Evolutionary conservation across 2,797 vertebrate genomes (phyloP).

Genomic region (Borostomias antarcticus): DNA sequence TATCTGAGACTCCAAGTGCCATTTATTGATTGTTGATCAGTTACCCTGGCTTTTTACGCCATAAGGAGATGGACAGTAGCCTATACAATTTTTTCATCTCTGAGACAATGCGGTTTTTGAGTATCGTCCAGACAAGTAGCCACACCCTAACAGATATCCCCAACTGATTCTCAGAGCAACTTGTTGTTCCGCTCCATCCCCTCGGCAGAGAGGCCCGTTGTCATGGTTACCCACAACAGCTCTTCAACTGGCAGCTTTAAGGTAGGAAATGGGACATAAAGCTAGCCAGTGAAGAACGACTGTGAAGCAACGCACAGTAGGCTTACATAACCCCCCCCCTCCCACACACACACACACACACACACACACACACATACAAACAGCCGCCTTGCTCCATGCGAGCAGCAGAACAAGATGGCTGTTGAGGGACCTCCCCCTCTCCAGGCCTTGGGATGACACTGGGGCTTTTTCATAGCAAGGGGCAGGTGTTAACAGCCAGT

Average conservation of each 20-base stretch:
- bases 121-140: no score
- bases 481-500: slow-evolving; percentile 69
- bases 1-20: not conserved
- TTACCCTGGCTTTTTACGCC: no score
- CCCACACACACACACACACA: not conserved
- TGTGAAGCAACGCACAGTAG: slow-evolving; percentile 80
- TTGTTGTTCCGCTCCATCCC: slow-evolving; percentile 29
- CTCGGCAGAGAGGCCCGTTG: slow-evolving; percentile 63
- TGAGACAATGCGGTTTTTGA: no score
- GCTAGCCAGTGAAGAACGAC: slow-evolving; percentile 91
- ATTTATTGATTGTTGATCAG: no score
- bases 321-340: slow-evolving; percentile 18
- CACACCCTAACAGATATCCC: slow-evolving; percentile 26
- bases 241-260: slow-evolving; percentile 91
- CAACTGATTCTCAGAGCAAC: not conserved
- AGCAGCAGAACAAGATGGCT: slow-evolving; percentile 51
- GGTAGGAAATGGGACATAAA: slow-evolving; percentile 75
- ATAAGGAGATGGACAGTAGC: no score
- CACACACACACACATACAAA: not conserved
- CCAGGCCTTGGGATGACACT: slow-evolving; percentile 37
- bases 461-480: slow-evolving; percentile 68
- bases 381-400: not conserved
- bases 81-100: no score
- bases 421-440: slow-evolving; percentile 35
- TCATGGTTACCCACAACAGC: slow-evolving; percentile 87